Conservation (phyloP, 2,113 vertebrate genomes). For the Passer domesticus region DNA sequence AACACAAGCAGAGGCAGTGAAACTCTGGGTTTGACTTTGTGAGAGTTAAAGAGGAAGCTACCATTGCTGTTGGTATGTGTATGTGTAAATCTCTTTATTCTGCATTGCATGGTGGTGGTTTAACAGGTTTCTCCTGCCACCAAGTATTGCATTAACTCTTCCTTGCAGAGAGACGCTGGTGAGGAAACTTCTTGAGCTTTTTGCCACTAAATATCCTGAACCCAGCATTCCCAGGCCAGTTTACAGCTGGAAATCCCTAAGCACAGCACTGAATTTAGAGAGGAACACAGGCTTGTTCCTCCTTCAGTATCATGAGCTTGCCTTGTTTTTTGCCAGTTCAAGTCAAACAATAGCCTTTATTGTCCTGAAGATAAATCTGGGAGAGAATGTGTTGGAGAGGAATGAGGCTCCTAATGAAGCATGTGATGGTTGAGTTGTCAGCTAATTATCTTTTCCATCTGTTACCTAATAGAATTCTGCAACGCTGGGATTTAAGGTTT, state of each 20-base stretch:
- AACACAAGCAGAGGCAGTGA: not conserved
- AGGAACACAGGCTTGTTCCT: not conserved
- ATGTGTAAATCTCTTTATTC: not conserved
- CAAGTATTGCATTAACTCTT: not conserved
- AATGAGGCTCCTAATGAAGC: constrained; percentile 19
- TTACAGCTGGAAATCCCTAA: not conserved
- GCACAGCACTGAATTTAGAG: not conserved
- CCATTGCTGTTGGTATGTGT: not conserved
- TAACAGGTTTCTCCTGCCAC: not conserved
- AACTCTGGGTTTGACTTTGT: not conserved
- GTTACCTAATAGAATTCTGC: not conserved
- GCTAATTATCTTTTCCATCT: constrained; percentile 43
- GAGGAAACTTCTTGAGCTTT: not conserved
- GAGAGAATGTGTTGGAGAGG: not conserved
- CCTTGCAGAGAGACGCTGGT: not conserved
- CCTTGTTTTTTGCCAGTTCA: not conserved
- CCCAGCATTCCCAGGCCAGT: not conserved
- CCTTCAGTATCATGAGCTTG: not conserved
- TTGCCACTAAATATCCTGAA: not conserved
- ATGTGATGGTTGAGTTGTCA: constrained; percentile 1
- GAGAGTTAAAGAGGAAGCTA: not conserved
- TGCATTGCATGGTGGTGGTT: not conserved
- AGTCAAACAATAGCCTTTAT: not conserved
- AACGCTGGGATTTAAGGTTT: constrained; percentile 22
- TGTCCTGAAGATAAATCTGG: not conserved